Conservation (phyloP, 2,797 vertebrate species). For the Sus cebifrons region DNA sequence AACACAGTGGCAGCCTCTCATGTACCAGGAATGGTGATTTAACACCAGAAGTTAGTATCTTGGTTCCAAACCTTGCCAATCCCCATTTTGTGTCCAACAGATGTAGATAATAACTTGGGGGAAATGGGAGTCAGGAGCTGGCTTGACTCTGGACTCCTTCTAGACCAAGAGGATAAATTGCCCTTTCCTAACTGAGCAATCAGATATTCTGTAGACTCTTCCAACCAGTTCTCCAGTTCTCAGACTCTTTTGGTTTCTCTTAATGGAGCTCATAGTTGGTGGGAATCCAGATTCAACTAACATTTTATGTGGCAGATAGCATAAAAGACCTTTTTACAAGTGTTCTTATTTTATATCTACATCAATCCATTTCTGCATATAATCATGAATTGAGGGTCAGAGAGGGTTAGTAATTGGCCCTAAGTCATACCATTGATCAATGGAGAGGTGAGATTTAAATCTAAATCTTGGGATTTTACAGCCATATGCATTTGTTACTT, state of each 20-base stretch:
- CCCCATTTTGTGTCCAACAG: neutral
- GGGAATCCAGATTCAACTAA: neutral
- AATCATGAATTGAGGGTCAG: neutral
- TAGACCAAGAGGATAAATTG: neutral
- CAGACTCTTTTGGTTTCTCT: neutral
- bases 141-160: constrained; percentile 20
- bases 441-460: neutral
- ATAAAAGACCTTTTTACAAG: neutral
- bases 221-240: neutral
- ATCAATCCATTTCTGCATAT: neutral
- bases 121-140: neutral
- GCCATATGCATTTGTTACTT: constrained; percentile 6
- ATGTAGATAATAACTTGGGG: neutral
- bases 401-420: neutral
- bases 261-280: neutral
- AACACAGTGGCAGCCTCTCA: constrained; percentile 44
- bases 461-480: neutral
- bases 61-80: neutral
- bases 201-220: neutral
- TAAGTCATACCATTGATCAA: neutral
- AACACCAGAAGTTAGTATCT: constrained; percentile 31
- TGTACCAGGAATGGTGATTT: neutral
- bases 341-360: neutral
- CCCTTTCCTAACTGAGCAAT: neutral
- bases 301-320: neutral